phyloP scores from a whole-genome alignment of 2,113 vertebrate species.

The Anhinga anhinga region DNA sequence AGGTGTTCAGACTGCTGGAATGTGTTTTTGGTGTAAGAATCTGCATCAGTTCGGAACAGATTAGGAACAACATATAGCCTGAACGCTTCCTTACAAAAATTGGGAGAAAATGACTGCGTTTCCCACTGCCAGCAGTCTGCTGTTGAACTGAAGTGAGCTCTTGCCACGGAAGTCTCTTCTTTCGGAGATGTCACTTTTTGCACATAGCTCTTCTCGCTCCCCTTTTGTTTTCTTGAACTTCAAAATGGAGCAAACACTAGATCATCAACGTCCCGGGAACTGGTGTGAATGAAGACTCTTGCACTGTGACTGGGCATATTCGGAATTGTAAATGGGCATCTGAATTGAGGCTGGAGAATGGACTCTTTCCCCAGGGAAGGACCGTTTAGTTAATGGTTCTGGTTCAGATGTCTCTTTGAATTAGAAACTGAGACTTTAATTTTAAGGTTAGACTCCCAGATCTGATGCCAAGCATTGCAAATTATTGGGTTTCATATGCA shows the following conservation, averaged over 20 bases:
- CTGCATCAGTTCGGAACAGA: background rate
- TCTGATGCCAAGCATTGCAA: background rate
- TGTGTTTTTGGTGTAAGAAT: background rate
- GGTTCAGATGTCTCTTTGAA: background rate
- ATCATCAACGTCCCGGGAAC: background rate
- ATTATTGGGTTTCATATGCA: background rate
- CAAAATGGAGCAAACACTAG: background rate
- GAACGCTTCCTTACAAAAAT: background rate
- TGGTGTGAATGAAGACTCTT: background rate
- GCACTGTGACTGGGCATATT: background rate
- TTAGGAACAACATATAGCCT: background rate
- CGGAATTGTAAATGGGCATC: background rate
- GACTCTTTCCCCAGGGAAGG: background rate
- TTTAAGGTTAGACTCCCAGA: background rate
- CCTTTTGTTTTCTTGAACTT: background rate
- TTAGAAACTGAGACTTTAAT: background rate
- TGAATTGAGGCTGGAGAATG: background rate
- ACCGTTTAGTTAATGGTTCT: background rate
- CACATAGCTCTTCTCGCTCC: background rate
- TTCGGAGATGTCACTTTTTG: background rate
- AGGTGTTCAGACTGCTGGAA: background rate
- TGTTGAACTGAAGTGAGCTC: background rate
- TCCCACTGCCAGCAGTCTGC: background rate
- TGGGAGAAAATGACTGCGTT: background rate
- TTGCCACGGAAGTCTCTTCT: background rate